Percentiles rank a stretch among this genome's conserved stretches.
These are phyloP conservation scores for Aphelenchoides besseyi DNA, from an alignment of 1,140 invertebrate species.

Conservation along the genomic window DNA sequence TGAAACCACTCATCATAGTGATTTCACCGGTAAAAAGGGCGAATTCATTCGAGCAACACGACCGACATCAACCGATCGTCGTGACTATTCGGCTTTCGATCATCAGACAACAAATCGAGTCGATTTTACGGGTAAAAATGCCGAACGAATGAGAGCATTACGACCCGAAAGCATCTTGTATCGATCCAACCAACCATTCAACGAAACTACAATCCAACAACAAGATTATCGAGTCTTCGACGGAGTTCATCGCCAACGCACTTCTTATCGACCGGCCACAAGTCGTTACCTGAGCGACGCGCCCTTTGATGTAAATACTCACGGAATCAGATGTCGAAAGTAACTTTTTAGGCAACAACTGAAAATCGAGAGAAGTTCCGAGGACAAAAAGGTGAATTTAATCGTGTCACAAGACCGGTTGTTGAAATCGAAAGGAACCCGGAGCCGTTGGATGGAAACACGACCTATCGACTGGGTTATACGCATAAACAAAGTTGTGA, in stretches of 20 bases:
- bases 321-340: background rate
- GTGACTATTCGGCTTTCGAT: background rate
- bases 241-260: background rate
- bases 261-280: constrained; percentile 2
- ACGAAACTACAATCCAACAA: background rate
- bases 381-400: background rate
- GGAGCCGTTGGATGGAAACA: constrained; percentile 8
- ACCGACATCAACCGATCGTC: background rate
- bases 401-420: background rate
- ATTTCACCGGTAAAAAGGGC: constrained; percentile 13
- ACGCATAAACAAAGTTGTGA: background rate
- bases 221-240: constrained; percentile 5
- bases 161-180: background rate
- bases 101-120: background rate
- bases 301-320: constrained; percentile 1
- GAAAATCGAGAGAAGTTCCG: constrained; percentile 1
- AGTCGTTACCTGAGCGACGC: background rate
- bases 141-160: constrained; percentile 7
- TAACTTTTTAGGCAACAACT: constrained; percentile 6
- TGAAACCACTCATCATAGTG: constrained; percentile 12
- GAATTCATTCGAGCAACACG: constrained; percentile 10
- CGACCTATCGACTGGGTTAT: constrained; percentile 9
- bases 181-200: background rate
- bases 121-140: constrained; percentile 2
- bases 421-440: background rate